Base-by-base conservation (phyloP, 1,140 invertebrate genomes). In the Drosophila nigromelanica region DNA sequence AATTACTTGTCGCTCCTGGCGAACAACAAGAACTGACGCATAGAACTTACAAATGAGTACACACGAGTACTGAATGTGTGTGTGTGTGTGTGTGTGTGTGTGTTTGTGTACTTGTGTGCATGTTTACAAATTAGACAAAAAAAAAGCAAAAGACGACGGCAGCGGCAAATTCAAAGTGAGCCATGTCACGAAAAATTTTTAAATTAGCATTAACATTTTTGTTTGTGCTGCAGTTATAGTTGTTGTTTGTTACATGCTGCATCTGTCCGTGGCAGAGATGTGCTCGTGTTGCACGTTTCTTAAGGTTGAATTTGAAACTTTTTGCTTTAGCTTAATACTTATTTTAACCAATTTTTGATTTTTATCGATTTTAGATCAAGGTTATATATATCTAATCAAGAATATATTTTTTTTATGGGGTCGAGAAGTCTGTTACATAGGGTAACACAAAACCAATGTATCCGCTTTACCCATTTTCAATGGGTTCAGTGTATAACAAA, bases 131-230 rank as follows among this genome's bases (percentile, higher is more conserved):
- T 80, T 80, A 80, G 76, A 89, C 76, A 66, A 73, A 51, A 75
- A 72, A 67, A 72, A 67, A 55, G 55, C 47, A 40, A 40, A 42
- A 48, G 63, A 74, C 74, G 61, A 73, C 73, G 73, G 73, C 74
- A 74, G 48, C 47, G 64, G 30, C 66, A 58, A 52, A 59, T 67
- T 87, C 82, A 85, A 85, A 85, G 80, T 78, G 81, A 85, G 78
- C 74, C 80, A 86, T 82, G 90, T 91, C 90, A 91, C 74, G 86
- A 54, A 86, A 89, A 90, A 91, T 91, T 90, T 91, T 77, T 69
- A 86, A 91, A 91, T 91, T 86, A 91, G 74, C 80, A 72, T 83
- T 83, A 87, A 78, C 76, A 89, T 90, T 76, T 78, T 66, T 73
- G 77, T 62, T 78, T 77, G 60, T 76, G 47, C 7, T 58, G 51